Base-by-base conservation (phyloP, 2,888 invertebrate genomes). In the Trilocha varians region DNA sequence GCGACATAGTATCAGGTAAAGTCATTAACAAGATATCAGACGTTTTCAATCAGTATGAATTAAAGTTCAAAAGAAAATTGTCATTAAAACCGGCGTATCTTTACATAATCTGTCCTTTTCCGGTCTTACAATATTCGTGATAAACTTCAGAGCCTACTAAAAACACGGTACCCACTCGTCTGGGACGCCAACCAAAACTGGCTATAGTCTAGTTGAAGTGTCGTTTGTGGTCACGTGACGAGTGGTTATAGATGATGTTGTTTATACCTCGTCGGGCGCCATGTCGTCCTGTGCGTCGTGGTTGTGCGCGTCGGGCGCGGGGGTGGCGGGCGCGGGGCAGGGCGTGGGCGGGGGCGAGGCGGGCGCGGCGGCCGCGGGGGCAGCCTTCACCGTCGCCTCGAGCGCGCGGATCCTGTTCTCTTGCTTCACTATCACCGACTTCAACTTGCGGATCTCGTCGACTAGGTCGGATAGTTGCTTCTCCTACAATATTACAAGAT, bases 391-490 rank as follows among this genome's bases (percentile, higher is more conserved):
- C 0, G 70, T 57, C 13, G 92, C 91, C 69, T 95, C 94, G 8
- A 94, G 78, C 3, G 93, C 91, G 32, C 93, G 88, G 70, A 95
- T 94, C 40, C 94, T 87, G 57, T 95, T 96, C 83, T 97, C 97
- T 67, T 97, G 97, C 66, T 96, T 96, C 16, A 97, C 94, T 55
- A 97, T 95, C 75, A 97, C 94, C n/a, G 96, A 93, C 68, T 97
- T 97, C 52, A 97, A 80, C 72, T 96, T 96, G 44, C 96, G 90
- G 57, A 97, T 95, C 77, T 96, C 96, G 66, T 96, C 95, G 34
- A 92, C 90, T 56, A 95, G 89, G 67, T 95, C 95, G 57, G 94
- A 94, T 13, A 96, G 82, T 52, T 93, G 90, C 55, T 92, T 92
- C 52, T 92, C 91, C 92, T 90, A 65, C 5, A 68, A 62, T 36